These are phyloP conservation scores for Heliconius hermathena DNA, from an alignment of 1,140 invertebrate genomes.

Conservation along the genomic window DNA sequence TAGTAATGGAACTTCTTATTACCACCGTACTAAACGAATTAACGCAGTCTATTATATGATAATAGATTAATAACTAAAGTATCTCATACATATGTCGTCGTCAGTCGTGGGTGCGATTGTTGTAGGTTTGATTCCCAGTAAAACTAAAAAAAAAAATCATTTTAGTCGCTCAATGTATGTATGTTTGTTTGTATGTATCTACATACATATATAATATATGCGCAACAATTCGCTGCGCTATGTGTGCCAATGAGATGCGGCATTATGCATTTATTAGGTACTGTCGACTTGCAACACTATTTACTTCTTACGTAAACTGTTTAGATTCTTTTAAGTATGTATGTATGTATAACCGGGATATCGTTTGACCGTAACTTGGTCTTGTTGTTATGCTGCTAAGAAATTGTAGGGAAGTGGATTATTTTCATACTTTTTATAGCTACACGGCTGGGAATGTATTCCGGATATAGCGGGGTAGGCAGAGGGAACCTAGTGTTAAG, in stretches of 20 bases:
- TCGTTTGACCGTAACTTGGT: slow-evolving; percentile 13
- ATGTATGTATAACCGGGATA: slow-evolving; percentile 13
- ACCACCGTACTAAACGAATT: no score
- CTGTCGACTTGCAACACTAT: slow-evolving; percentile 29
- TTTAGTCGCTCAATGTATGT: background rate
- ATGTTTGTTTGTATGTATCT: background rate
- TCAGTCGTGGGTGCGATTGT: no score
- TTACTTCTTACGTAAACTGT: slow-evolving; percentile 15
- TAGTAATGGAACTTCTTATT: no score
- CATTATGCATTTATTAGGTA: slow-evolving; percentile 27
- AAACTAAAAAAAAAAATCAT: no score
- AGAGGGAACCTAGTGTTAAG: no score
- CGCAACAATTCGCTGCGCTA: slow-evolving; percentile 6
- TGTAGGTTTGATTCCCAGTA: no score
- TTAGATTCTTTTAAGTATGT: slow-evolving; percentile 9
- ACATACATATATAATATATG: slow-evolving; percentile 9
- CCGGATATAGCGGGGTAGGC: no score
- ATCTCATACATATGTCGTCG: no score
- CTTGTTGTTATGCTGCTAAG: background rate
- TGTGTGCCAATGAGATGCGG: slow-evolving; percentile 32
- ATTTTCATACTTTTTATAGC: background rate
- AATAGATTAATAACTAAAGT: no score
- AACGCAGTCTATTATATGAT: no score
- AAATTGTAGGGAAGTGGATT: background rate
- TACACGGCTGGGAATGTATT: background rate